phyloP scores from a whole-genome alignment of 2,113 vertebrate species.

The Plestiodon gilberti region DNA sequence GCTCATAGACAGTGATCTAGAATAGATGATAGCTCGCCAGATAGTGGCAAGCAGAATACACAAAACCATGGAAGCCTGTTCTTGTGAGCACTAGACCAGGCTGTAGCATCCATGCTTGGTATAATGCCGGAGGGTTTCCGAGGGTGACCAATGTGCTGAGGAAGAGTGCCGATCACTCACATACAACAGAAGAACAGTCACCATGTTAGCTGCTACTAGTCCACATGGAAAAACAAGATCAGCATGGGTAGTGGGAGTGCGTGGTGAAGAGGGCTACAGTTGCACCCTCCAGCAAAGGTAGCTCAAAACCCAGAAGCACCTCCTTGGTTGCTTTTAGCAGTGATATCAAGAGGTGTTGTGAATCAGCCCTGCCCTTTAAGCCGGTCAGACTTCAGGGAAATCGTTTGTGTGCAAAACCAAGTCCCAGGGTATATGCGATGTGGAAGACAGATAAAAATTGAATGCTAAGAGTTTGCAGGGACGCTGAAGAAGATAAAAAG shows the following conservation, averaged over 20 bases:
- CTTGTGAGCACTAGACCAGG: too few relatives aligned
- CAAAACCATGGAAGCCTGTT: too few relatives aligned
- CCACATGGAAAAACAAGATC: neutral
- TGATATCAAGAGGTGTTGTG: neutral
- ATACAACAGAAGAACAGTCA: neutral
- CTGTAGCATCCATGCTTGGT: too few relatives aligned
- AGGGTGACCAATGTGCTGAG: neutral
- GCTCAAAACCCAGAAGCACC: neutral
- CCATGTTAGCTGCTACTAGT: neutral
- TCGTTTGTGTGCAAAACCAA: neutral
- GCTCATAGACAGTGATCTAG: too few relatives aligned
- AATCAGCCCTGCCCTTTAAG: neutral
- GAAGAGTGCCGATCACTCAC: neutral
- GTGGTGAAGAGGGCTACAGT: neutral
- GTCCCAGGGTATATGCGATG: neutral
- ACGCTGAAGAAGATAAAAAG: neutral
- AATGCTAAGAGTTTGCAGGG: neutral
- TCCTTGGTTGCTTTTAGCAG: neutral
- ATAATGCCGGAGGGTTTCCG: too few relatives aligned
- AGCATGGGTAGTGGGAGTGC: too few relatives aligned
- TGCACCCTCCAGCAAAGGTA: neutral
- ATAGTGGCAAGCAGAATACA: too few relatives aligned
- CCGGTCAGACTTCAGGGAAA: neutral
- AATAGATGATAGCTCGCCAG: too few relatives aligned
- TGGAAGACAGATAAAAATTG: neutral